phyloP scores from a whole-genome alignment of 2,888 invertebrate species.

The Argyra leucocephala region DNA sequence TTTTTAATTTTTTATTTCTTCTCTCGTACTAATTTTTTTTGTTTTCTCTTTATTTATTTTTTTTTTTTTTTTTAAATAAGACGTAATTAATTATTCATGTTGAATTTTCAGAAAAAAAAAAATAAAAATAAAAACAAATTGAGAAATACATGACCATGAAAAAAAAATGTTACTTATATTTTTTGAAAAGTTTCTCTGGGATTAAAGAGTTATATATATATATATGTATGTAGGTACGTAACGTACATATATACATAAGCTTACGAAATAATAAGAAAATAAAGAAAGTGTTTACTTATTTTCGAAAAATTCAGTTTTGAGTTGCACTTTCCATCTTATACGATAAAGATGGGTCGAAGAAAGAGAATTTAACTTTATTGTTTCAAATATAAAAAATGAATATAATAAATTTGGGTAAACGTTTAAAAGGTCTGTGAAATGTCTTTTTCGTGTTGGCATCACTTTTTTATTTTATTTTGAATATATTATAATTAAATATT shows the following conservation, averaged over 20 bases:
- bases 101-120: neutral
- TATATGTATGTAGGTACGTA: too few relatives aligned
- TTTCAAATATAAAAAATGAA: too few relatives aligned
- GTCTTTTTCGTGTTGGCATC: too few relatives aligned
- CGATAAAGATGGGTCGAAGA: too few relatives aligned
- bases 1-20: neutral
- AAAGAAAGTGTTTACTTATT: neutral
- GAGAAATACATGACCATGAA: slow-evolving; percentile 2
- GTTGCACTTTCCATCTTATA: too few relatives aligned
- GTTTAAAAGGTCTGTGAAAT: too few relatives aligned
- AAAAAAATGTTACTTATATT: neutral
- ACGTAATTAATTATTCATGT: neutral
- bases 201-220: neutral
- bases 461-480: too few relatives aligned
- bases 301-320: too few relatives aligned
- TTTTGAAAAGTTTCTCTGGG: neutral
- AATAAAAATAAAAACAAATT: neutral
- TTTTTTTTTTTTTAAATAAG: neutral
- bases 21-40: neutral
- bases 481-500: too few relatives aligned
- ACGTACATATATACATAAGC: neutral
- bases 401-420: too few relatives aligned
- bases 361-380: too few relatives aligned
- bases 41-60: neutral
- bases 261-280: neutral